phyloP scores from a whole-genome alignment of 2,797 vertebrate species.

The Dallia pectoralis region DNA sequence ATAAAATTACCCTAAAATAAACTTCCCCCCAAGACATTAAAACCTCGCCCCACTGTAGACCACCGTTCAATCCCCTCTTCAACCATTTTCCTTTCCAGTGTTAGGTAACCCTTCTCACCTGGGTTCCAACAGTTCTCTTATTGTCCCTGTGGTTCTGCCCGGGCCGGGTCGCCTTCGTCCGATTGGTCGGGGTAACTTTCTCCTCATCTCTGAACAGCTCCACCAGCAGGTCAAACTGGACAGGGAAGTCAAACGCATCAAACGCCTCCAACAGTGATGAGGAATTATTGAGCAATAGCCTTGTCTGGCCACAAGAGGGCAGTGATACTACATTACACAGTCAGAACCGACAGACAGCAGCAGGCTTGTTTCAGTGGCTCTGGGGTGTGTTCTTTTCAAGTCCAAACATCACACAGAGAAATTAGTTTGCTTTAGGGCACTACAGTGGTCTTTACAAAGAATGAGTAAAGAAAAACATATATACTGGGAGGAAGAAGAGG shows the following conservation, averaged over 20 bases:
- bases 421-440: background rate
- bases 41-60: too few relatives aligned
- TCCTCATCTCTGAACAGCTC: conserved; percentile 90
- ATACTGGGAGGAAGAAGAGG: too few relatives aligned
- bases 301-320: conserved; percentile 61
- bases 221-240: conserved; percentile 86
- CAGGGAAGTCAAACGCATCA: background rate
- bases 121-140: conserved; percentile 93
- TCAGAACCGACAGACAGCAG: conserved; percentile 27
- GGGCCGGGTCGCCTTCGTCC: conserved; percentile 61
- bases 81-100: too few relatives aligned
- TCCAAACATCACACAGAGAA: conserved; percentile 30
- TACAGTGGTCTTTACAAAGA: background rate
- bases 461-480: background rate
- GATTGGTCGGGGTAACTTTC: conserved; percentile 69
- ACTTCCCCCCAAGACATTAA: too few relatives aligned
- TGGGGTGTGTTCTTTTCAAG: conserved; percentile 46
- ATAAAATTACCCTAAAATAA: too few relatives aligned
- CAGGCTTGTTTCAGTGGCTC: conserved; percentile 56
- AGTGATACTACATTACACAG: conserved; percentile 17
- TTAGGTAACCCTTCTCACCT: conserved; percentile 74
- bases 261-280: background rate
- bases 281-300: background rate
- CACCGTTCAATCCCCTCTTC: background rate
- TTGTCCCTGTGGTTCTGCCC: conserved; percentile 80